Percentiles rank a stretch among this genome's conserved stretches.
Conservation (phyloP, 2,888 invertebrate species). For the Philhelius pedissequus region DNA sequence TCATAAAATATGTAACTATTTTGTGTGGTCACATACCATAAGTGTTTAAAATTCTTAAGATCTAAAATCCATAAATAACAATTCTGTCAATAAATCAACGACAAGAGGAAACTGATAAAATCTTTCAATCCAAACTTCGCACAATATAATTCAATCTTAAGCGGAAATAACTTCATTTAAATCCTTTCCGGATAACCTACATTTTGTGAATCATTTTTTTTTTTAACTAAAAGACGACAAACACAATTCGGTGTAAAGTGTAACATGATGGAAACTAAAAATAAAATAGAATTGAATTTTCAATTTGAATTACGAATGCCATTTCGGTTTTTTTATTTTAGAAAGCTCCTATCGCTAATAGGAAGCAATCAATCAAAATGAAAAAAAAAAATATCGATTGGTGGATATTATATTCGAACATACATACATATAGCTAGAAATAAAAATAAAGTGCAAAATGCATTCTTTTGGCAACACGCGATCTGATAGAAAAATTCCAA, state of each 20-base stretch:
- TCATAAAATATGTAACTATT: too few species aligned
- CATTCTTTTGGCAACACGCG: neutral
- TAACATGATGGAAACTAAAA: neutral
- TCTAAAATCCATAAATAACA: neutral
- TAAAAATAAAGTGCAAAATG: neutral
- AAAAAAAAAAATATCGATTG: neutral
- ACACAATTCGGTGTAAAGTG: neutral
- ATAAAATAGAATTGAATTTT: neutral
- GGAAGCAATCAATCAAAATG: conserved; percentile 13
- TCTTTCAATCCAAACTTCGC: neutral
- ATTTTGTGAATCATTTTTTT: neutral
- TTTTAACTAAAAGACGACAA: neutral
- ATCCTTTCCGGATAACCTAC: conserved; percentile 22
- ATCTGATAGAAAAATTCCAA: neutral
- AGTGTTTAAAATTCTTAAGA: neutral
- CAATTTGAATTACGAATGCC: neutral
- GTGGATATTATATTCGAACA: neutral
- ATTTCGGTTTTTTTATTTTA: neutral
- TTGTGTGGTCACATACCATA: too few species aligned
- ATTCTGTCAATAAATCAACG: neutral
- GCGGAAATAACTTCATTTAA: conserved; percentile 38
- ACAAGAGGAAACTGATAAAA: neutral
- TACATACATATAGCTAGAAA: neutral
- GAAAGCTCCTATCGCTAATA: neutral
- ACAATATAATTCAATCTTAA: neutral